Percentiles rank a stretch among this genome's conserved stretches.
These are phyloP conservation scores for Urocyon cinereoargenteus DNA, from an alignment of 2,797 vertebrate genomes.

Conservation along the genomic window DNA sequence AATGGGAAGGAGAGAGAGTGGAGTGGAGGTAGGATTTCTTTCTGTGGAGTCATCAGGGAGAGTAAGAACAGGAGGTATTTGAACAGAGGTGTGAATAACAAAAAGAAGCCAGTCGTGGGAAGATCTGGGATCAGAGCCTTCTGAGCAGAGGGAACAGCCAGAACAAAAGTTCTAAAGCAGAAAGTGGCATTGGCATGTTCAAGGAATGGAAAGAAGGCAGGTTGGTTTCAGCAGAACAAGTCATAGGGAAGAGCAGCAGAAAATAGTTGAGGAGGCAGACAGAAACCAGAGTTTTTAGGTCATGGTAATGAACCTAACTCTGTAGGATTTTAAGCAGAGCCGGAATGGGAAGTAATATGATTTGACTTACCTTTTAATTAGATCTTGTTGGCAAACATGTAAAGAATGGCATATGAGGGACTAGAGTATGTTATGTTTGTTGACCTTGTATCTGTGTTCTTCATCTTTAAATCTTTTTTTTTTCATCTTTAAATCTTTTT, in stretches of 20 bases:
- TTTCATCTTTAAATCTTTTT: slow-evolving; percentile 45
- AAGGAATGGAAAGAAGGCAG: background rate
- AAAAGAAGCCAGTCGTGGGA: background rate
- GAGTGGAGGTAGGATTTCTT: background rate
- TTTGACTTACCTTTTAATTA: slow-evolving; percentile 7
- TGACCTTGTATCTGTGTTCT: slow-evolving; percentile 28
- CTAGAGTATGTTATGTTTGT: background rate
- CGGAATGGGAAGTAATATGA: slow-evolving; percentile 12
- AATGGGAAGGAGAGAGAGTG: background rate
- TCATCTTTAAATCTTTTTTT: slow-evolving; percentile 49
- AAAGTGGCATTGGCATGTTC: background rate
- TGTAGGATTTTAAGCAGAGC: slow-evolving; percentile 38
- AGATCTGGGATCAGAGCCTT: background rate
- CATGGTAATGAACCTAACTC: background rate
- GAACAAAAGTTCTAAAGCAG: slow-evolving; percentile 16
- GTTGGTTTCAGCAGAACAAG: background rate
- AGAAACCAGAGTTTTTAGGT: background rate
- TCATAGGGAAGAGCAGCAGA: background rate
- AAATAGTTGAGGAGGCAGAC: background rate
- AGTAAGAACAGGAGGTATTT: background rate
- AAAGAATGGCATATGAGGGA: background rate
- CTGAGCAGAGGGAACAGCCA: background rate
- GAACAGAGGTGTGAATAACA: slow-evolving; percentile 27
- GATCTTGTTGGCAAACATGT: background rate
- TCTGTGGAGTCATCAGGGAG: background rate